Evolutionary conservation across 2,888 invertebrate genomes (phyloP), one percentile per base, ranked within the genome.

Genomic region (Fabriciana adippe): DNA sequence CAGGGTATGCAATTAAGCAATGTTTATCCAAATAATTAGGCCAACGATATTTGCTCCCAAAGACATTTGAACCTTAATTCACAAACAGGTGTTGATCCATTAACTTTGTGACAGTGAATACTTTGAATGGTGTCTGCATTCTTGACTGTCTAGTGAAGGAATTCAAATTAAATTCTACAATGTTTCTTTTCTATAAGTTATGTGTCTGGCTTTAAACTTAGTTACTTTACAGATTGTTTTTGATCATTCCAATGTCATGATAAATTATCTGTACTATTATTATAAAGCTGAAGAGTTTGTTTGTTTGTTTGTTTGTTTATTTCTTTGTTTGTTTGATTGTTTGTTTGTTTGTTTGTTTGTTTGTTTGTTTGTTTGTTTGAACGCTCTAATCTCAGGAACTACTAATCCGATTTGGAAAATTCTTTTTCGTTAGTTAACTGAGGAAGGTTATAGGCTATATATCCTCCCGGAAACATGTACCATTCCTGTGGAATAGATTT

Each of bases 101-200:
- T 61, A 54, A 54, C 66, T 48, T 53, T 48, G 48, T 55, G n/a
- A 61, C 55, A 60, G 26, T 41, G 55, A 53, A 31, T 55, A 50
- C 26, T 54, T 66, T 54, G 55, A 50, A 66, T 55, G 45, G 13
- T 55, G 55, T 61, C 60, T 50, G 41, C 48, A 66, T 66, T 41
- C 59, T 31, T 47, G 53, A 16, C 53, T 35, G 55, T 41, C 59
- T 63, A 31, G 47, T n/a, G 53, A 54, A 47, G 31, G 54, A 59
- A 65, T 65, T 50, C 18, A 16, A 51, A 51, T 60, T 60, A 48
- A 60, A 51, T 35, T 51, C 50, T 21, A 16, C 18, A 31, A 50
- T 50, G 50, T 50, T 61, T 51, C 18, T 31, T n/a, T 61, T 61
- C 35, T 16, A 31, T 18, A 51, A 48, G 50, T 61, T 15, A 50